Conservation (phyloP, 2,113 vertebrate genomes). For the Phyllostomus discolor region DNA sequence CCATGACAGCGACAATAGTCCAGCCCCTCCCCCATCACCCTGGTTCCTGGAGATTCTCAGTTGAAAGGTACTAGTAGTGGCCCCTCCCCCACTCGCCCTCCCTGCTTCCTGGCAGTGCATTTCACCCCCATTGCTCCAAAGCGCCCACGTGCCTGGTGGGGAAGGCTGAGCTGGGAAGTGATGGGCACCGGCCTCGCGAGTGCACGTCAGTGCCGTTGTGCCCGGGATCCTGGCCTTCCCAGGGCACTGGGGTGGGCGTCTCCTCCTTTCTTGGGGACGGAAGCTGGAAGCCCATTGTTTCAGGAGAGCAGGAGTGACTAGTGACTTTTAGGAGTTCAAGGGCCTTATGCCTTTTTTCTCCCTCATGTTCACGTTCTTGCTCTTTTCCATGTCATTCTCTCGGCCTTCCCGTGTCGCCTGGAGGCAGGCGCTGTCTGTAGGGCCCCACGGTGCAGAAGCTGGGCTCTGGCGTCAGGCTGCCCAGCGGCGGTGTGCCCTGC, state of each 20-base stretch:
- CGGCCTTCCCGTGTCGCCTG: neutral
- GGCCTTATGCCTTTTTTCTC: neutral
- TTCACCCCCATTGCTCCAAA: fast-evolving
- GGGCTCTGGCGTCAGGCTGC: neutral
- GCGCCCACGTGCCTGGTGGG: fast-evolving
- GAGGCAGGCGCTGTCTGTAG: neutral
- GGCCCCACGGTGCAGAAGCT: neutral
- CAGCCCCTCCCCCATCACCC: fast-evolving
- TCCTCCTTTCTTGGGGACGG: neutral
- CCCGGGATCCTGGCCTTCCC: fast-evolving
- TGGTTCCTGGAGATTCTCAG: neutral
- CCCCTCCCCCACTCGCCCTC: no score
- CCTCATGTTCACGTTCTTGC: neutral
- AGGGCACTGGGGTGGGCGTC: fast-evolving
- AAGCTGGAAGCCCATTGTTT: neutral
- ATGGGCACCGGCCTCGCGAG: fast-evolving
- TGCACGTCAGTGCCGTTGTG: no score
- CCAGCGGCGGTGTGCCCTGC: neutral
- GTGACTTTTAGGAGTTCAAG: no score
- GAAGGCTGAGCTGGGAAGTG: neutral
- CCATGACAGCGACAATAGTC: neutral
- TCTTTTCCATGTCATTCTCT: neutral
- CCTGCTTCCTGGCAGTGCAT: no score
- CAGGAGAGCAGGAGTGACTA: neutral
- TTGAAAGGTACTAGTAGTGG: neutral